Base-by-base conservation (phyloP, 2,113 vertebrate species). In the Vidua chalybeata region DNA sequence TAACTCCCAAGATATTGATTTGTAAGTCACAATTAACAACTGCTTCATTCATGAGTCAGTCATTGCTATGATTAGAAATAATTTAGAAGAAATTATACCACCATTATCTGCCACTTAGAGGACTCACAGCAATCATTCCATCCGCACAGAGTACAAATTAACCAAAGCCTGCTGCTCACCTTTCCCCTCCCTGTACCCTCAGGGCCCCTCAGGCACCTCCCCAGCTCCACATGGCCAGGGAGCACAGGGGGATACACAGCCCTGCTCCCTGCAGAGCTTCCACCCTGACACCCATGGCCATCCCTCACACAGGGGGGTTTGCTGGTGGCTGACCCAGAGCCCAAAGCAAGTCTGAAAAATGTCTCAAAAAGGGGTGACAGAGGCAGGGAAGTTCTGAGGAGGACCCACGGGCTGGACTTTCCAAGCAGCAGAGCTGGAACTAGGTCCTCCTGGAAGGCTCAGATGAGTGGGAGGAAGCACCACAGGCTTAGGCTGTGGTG, bases 1-100 rank as follows among this genome's bases (percentile, higher is more conserved):
- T 73, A 94, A 94, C 58, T 97, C 96, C 92, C 76, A 22, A 58
- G 89, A 55, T 59, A 96, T 41, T 95, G 94, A 91, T 95, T 94
- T 82, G 55, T 62, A 78, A 95, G 93, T 95, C 90, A 87, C 91
- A 95, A 93, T 91, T 94, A 97, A 89, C 95, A 96, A 92, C 62
- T 39, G 67, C 67, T 95, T 86, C 87, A 85, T 84, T 97, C 92
- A 91, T 72, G 89, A 95, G 80, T 62, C 68, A 89, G 93, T 63
- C 56, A 49, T 80, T 90, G 72, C 95, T 93, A 39, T 92, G 83
- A 96, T 95, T 85, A 96, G 91, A 97, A 96, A 97, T 94, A 94
- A 96, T 94, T 97, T 91, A 85, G 55, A 92, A 90, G 91, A 90
- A 96, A 97, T 96, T 96, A 95, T 30, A 74, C 54, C 68, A 83